These are phyloP conservation scores for Drosophila kohkoa DNA, from an alignment of 1,140 invertebrate species.

Conservation along the genomic window DNA sequence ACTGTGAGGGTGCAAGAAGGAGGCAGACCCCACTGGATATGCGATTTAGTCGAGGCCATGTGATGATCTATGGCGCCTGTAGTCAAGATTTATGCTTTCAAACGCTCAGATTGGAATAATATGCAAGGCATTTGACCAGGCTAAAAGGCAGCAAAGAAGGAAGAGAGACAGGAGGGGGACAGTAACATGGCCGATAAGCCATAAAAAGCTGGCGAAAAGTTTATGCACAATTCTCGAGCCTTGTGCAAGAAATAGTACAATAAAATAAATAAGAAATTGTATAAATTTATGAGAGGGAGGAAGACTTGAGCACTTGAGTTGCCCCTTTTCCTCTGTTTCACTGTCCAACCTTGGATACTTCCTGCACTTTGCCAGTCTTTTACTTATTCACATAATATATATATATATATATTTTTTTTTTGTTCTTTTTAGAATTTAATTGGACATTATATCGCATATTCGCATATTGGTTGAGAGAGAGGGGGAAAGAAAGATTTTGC, in stretches of 20 bases:
- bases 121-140: constrained; percentile 47
- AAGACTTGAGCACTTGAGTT: constrained; percentile 26
- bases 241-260: constrained; percentile 61
- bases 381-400: not conserved
- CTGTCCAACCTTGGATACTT: constrained; percentile 22
- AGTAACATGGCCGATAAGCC: constrained; percentile 50
- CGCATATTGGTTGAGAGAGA: constrained; percentile 35
- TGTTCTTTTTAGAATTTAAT: constrained; percentile 69
- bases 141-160: no score
- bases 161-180: not conserved
- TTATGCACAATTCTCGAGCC: constrained; percentile 57
- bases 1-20: not conserved
- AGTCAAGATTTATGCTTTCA: constrained; percentile 73
- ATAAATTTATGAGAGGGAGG: constrained; percentile 68
- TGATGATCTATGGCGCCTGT: constrained; percentile 76
- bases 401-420: not conserved
- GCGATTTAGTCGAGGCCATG: constrained; percentile 62
- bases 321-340: constrained; percentile 1
- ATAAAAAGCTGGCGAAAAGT: constrained; percentile 64
- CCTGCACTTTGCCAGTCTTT: constrained; percentile 37
- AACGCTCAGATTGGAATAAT: constrained; percentile 64
- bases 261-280: constrained; percentile 79
- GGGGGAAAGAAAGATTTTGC: constrained; percentile 10
- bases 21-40: constrained; percentile 7
- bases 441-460: constrained; percentile 76